A percentile compares a stretch with the other conserved stretches of the same genome.
phyloP scores from a whole-genome alignment of 2,113 vertebrate genomes.

The Tricholaema leucomelas region DNA sequence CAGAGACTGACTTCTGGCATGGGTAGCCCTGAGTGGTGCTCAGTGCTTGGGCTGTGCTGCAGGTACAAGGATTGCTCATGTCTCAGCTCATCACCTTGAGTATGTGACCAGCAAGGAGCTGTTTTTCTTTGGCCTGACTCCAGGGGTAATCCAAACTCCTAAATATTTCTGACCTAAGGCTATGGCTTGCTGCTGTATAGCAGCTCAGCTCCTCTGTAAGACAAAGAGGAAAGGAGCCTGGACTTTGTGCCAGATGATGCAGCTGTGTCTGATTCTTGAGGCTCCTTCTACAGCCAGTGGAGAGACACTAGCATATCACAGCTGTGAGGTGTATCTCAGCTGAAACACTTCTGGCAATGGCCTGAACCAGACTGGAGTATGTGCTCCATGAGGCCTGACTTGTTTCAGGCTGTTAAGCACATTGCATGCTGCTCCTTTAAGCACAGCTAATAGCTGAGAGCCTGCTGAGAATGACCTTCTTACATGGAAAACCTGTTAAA shows the following conservation, averaged over 20 bases:
- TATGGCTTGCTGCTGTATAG: not conserved
- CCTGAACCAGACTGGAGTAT: not conserved
- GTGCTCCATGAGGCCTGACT: not conserved
- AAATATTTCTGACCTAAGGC: not conserved
- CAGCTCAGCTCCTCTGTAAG: not conserved
- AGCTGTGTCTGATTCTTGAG: not conserved
- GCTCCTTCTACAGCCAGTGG: not conserved
- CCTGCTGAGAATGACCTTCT: slow-evolving; percentile 22
- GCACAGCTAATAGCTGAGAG: not conserved
- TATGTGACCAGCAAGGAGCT: not conserved
- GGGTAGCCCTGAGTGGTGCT: not conserved
- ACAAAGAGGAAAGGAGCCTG: not conserved
- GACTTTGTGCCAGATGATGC: not conserved
- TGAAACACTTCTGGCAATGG: not conserved
- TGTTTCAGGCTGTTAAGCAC: not conserved
- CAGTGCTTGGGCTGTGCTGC: not conserved
- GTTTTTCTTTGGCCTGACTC: not conserved
- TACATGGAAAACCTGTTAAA: not conserved
- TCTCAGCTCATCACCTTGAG: not conserved
- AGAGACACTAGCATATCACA: not conserved
- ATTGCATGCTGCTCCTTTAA: not conserved
- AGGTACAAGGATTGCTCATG: too few relatives aligned
- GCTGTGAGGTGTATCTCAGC: not conserved
- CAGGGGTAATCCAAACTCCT: not conserved
- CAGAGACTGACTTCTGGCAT: too few relatives aligned